phyloP scores from a whole-genome alignment of 2,888 invertebrate genomes.

The Isotomurus palustris region DNA sequence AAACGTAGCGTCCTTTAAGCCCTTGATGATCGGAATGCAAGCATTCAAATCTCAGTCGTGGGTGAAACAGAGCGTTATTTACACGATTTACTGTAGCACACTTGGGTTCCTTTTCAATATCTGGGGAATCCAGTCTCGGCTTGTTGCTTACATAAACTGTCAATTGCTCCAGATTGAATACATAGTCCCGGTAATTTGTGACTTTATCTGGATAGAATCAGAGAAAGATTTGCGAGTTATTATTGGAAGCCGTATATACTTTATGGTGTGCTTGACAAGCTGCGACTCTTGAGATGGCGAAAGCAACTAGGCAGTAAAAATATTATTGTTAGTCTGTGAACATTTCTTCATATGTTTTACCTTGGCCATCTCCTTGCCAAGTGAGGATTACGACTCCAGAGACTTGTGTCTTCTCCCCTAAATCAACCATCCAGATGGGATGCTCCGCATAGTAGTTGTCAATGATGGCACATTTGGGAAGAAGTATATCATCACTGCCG shows the following conservation, averaged over 20 bases:
- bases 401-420: slow-evolving; percentile 51
- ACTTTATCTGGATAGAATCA: slow-evolving; percentile 49
- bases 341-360: slow-evolving; percentile 38
- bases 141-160: slow-evolving; percentile 54
- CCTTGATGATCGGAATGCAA: slow-evolving; percentile 45
- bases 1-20: slow-evolving; percentile 52
- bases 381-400: slow-evolving; percentile 54
- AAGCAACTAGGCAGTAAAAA: neutral
- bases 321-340: neutral
- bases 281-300: neutral
- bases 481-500: slow-evolving; percentile 50
- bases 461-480: slow-evolving; percentile 53
- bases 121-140: slow-evolving; percentile 47
- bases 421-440: slow-evolving; percentile 55
- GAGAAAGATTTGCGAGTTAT: too few species aligned
- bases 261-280: too few species aligned
- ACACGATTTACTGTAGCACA: slow-evolving; percentile 53
- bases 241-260: neutral
- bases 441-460: slow-evolving; percentile 56
- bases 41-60: slow-evolving; percentile 53
- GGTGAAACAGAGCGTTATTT: slow-evolving; percentile 53
- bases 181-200: slow-evolving; percentile 50
- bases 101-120: slow-evolving; percentile 46
- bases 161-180: slow-evolving; percentile 54
- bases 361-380: slow-evolving; percentile 54